Percentiles rank a stretch among this genome's conserved stretches.
These are phyloP conservation scores for Machimus atricapillus DNA, from an alignment of 2,888 invertebrate species.

Conservation along the genomic window DNA sequence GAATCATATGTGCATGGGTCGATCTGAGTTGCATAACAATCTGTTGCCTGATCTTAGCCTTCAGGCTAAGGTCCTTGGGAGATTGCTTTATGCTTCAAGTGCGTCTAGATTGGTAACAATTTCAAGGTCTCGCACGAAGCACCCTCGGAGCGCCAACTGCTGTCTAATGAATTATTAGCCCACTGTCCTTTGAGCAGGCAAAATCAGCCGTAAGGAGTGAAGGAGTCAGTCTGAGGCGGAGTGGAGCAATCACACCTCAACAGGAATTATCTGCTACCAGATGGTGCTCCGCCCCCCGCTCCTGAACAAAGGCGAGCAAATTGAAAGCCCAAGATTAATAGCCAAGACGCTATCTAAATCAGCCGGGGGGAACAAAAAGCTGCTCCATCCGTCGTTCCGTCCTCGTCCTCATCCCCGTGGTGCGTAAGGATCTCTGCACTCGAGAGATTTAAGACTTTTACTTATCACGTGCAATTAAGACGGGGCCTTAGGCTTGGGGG, in stretches of 20 bases:
- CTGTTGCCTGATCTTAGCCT: neutral
- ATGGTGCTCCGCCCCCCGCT: neutral
- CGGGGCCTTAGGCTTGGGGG: neutral
- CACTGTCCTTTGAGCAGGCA: neutral
- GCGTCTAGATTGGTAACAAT: neutral
- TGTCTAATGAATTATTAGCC: neutral
- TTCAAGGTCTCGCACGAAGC: neutral
- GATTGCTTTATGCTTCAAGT: neutral
- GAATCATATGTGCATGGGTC: neutral
- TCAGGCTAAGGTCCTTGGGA: neutral
- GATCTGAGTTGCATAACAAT: neutral
- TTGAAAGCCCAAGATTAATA: constrained; percentile 37
- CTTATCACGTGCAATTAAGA: constrained; percentile 39
- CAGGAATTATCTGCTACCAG: neutral
- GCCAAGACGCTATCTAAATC: constrained; percentile 36
- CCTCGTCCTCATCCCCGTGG: neutral
- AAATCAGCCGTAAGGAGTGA: neutral
- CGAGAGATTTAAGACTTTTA: constrained; percentile 34
- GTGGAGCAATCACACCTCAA: constrained; percentile 12
- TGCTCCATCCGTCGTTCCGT: neutral
- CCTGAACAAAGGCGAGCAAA: constrained; percentile 20
- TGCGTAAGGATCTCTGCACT: constrained; percentile 22
- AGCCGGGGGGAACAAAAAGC: constrained; percentile 17
- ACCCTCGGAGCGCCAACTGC: neutral
- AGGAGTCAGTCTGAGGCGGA: neutral